phyloP scores from a whole-genome alignment of 2,113 vertebrate species.

The Macrotus californicus region DNA sequence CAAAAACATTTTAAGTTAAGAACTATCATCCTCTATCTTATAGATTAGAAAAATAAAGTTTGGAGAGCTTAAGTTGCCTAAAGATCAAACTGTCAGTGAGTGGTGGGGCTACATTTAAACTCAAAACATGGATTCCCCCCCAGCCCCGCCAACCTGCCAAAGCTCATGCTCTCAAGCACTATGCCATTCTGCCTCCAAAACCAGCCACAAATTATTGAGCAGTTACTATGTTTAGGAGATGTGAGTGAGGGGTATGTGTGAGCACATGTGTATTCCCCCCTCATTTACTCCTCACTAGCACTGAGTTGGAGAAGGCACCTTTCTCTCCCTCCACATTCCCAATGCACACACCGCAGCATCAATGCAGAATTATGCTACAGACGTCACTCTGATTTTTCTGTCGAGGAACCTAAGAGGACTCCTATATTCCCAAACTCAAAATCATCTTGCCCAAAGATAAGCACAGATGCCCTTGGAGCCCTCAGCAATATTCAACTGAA shows the following conservation, averaged over 20 bases:
- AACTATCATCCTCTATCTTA: background rate
- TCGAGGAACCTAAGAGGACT: background rate
- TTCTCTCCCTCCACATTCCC: background rate
- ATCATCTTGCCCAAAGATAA: background rate
- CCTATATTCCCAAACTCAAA: constrained; percentile 8
- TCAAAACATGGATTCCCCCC: background rate
- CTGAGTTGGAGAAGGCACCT: background rate
- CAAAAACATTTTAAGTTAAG: background rate
- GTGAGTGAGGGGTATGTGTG: background rate
- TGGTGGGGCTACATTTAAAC: background rate
- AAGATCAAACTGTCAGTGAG: background rate
- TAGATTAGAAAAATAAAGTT: background rate
- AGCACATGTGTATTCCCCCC: background rate
- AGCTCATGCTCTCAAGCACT: background rate
- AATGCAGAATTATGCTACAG: background rate
- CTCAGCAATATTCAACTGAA: background rate
- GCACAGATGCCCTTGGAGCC: background rate
- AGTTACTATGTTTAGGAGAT: background rate
- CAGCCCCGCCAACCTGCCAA: background rate
- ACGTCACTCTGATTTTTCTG: background rate
- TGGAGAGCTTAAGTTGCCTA: background rate
- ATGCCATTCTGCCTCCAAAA: background rate
- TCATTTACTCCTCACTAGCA: background rate
- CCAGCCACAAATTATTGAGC: background rate
- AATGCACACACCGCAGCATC: background rate